Conservation (phyloP, 2,113 vertebrate species). For the Corythornis madagascariensis region DNA sequence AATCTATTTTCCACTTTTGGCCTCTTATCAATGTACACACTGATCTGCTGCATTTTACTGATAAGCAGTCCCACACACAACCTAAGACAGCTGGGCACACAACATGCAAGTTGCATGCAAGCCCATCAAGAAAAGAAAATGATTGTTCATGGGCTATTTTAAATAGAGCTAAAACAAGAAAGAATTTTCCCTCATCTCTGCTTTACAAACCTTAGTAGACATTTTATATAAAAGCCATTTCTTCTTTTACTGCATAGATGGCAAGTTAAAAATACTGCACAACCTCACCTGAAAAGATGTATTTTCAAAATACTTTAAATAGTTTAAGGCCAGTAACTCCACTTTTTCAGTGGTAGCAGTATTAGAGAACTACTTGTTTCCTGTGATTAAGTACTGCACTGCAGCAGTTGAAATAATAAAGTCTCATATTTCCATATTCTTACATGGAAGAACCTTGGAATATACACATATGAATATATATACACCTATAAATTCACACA, state of each 20-base stretch:
- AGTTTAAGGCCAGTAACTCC: neutral
- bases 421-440: neutral
- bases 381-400: neutral
- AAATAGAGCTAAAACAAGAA: neutral
- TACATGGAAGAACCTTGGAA: neutral
- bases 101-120: neutral
- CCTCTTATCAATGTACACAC: neutral
- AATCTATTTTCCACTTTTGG: neutral
- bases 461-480: neutral
- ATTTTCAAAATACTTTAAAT: neutral
- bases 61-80: neutral
- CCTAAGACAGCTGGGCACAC: neutral
- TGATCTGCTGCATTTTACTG: conserved; percentile 4
- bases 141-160: neutral
- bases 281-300: neutral
- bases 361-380: neutral
- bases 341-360: neutral
- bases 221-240: neutral
- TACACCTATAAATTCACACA: neutral
- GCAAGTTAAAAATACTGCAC: neutral
- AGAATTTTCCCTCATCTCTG: neutral
- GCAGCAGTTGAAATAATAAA: neutral
- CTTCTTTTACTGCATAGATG: neutral
- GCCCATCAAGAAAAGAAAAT: neutral
- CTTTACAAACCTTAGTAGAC: neutral